phyloP scores from a whole-genome alignment of 2,888 invertebrate species.

The Parnassius glacialis region DNA sequence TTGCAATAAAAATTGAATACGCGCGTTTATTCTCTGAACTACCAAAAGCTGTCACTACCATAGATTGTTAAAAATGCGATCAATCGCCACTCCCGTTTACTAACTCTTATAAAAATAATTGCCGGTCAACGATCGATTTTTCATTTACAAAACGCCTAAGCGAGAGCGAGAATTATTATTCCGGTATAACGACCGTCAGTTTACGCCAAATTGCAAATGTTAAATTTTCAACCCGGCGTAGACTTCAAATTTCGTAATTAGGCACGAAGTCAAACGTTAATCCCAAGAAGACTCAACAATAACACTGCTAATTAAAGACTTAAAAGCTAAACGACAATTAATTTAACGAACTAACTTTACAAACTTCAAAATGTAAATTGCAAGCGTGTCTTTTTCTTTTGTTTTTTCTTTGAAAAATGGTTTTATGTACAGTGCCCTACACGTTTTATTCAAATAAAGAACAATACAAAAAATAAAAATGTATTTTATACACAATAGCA shows the following conservation, averaged over 20 bases:
- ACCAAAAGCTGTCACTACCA: too few species aligned
- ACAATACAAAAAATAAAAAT: background rate
- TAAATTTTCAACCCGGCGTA: conserved; percentile 8
- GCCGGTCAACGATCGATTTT: too few species aligned
- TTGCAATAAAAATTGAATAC: too few species aligned
- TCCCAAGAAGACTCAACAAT: conserved; percentile 18
- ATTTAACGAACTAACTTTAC: conserved; percentile 20
- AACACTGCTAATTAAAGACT: conserved; percentile 24
- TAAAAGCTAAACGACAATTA: conserved; percentile 17
- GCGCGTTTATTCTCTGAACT: too few species aligned
- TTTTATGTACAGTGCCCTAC: background rate
- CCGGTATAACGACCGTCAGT: background rate
- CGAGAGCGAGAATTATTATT: background rate
- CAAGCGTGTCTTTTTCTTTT: background rate
- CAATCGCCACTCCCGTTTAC: too few species aligned
- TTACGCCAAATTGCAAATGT: conserved; percentile 6
- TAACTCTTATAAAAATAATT: too few species aligned
- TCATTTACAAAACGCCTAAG: background rate
- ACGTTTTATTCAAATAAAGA: background rate
- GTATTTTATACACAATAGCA: too few species aligned
- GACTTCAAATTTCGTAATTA: conserved; percentile 25
- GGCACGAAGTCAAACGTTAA: conserved; percentile 25
- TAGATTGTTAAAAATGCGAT: too few species aligned
- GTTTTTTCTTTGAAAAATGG: conserved; percentile 4
- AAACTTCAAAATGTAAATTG: conserved; percentile 12